A percentile compares a stretch with the other conserved stretches of the same genome.
These are phyloP conservation scores for Eristalinus sepulchralis DNA, from an alignment of 2,888 invertebrate genomes.

Conservation along the genomic window DNA sequence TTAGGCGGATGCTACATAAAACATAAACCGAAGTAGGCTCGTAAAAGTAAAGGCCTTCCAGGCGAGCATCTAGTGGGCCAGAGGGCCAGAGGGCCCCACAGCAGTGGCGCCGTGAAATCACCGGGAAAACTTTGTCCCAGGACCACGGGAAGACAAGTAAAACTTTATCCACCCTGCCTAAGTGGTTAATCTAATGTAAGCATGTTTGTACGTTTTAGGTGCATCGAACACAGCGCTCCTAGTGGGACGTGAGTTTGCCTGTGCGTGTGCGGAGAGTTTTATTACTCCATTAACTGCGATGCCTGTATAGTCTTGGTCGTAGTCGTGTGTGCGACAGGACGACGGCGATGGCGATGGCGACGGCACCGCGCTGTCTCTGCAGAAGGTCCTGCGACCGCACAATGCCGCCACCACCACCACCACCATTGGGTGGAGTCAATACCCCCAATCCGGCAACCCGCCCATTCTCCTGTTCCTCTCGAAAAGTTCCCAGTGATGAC, in stretches of 20 bases:
- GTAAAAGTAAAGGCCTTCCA: conserved; percentile 53
- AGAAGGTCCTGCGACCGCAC: conserved; percentile 54
- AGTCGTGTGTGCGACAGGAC: conserved; percentile 21
- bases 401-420: not conserved
- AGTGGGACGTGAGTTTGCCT: conserved; percentile 8
- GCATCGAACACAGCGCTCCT: conserved; percentile 14
- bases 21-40: conserved; percentile 66
- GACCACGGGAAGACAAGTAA: conserved; percentile 34
- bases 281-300: conserved; percentile 68
- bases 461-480: not conserved
- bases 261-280: conserved; percentile 48
- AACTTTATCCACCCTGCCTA: conserved; percentile 57
- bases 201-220: conserved; percentile 62
- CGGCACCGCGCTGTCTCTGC: conserved; percentile 11
- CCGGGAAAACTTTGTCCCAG: conserved; percentile 63
- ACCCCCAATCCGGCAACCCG: not conserved
- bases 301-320: conserved; percentile 25
- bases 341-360: conserved; percentile 8
- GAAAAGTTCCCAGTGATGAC: conserved; percentile 65
- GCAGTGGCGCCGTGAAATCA: conserved; percentile 22
- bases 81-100: not conserved
- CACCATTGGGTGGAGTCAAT: conserved; percentile 8
- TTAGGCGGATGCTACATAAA: conserved; percentile 63
- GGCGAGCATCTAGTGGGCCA: not conserved
- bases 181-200: conserved; percentile 69